Evolutionary conservation across 2,888 invertebrate species (phyloP), one percentile per base, ranked within the genome.

Genomic region (Tubiluchus corallicola): DNA sequence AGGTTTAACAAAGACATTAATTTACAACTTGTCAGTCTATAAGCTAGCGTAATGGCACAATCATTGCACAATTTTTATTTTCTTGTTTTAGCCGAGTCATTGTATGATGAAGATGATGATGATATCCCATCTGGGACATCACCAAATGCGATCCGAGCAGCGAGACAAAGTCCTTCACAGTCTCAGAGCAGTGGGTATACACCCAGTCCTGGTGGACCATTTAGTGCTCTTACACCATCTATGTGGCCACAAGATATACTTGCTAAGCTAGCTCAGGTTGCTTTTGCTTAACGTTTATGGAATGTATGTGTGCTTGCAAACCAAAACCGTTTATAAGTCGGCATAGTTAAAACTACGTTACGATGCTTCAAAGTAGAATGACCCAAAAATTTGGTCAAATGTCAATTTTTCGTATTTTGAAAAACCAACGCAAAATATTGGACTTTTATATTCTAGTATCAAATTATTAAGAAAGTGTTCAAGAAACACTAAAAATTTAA

Each of bases 161-260:
- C 47, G 15, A 49, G 49, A n/a, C 50, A 51, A 2, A 48, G 49
- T 41, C 20, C 38, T 48, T 72, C 75, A 52, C 76, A 79, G 53
- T 76, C 77, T 20, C 66, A 83, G 47, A 77, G 76, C 48, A 51
- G 52, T 17, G 49, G 51, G 1, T 56, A 52, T 19, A 50, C 51
- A 4, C 55, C 58, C 15, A 60, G 62, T 3, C 64, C 64, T 15
- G 68, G 88, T 2, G 88, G 88, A 1, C 82, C 90, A 1, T 94
- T 94, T 66, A 90, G 87, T 20, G 90, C 88, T 1, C 72, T 94
- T 13, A 90, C 85, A 2, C 76, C 90, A 2, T 90, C 88, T 48
- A 92, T 94, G 88, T 88, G 90, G 76, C 92, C 92, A 1, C 88
- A 90, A 63, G 85, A 90, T 59, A 79, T 90, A 45, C 73, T 88